These are phyloP conservation scores for Pelosia muscerda DNA, from an alignment of 2,888 invertebrate species.

Conservation along the genomic window DNA sequence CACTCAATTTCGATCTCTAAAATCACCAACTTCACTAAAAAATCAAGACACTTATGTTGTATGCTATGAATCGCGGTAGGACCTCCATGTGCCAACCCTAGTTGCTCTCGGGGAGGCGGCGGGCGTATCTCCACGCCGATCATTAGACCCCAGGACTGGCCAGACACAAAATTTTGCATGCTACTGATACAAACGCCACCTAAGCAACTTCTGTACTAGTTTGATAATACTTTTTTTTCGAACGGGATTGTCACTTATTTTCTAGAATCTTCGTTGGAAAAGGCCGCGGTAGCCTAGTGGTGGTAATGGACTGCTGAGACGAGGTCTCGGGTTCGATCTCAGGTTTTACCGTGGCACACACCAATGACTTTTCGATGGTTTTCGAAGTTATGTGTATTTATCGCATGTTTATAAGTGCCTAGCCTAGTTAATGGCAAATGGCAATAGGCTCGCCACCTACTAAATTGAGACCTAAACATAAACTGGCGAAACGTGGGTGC, in stretches of 20 bases:
- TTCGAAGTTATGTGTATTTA: too few species aligned
- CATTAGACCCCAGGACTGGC: conserved; percentile 75
- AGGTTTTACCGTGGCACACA: too few species aligned
- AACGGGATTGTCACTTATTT: not conserved
- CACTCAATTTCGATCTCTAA: too few species aligned
- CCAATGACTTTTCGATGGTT: too few species aligned
- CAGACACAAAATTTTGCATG: conserved; percentile 81
- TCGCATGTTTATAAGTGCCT: too few species aligned
- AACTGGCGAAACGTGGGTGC: too few species aligned
- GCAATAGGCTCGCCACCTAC: too few species aligned
- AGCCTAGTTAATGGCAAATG: too few species aligned
- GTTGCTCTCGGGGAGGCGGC: conserved; percentile 60
- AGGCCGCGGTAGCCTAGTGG: too few species aligned
- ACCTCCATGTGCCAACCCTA: conserved; percentile 66
- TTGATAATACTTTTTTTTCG: conserved; percentile 27
- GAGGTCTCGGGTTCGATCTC: too few species aligned
- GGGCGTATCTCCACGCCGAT: conserved; percentile 73
- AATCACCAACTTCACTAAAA: not conserved
- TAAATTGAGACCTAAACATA: too few species aligned
- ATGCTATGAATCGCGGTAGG: not conserved
- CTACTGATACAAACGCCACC: conserved; percentile 64
- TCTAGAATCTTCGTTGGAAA: not conserved
- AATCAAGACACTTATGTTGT: not conserved
- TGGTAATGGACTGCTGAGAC: too few species aligned
- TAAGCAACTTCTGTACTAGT: conserved; percentile 43